Evolutionary conservation across 2,113 vertebrate genomes (phyloP).

Genomic region (Actenoides hombroni): DNA sequence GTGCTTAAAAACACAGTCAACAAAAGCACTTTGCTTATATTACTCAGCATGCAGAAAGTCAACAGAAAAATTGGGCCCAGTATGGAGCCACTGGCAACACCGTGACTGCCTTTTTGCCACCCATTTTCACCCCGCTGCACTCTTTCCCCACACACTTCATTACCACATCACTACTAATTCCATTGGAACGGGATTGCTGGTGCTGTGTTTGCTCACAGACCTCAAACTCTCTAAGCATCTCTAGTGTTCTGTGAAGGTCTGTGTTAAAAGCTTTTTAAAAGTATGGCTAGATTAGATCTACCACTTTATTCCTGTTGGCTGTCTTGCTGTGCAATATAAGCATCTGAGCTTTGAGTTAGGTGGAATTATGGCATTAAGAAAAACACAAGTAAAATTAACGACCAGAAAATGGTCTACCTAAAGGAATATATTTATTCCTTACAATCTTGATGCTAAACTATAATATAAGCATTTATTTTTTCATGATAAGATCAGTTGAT

Average conservation of each 20-base stretch:
- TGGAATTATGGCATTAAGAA: conserved; percentile 13
- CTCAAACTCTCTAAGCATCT: neutral
- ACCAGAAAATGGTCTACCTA: neutral
- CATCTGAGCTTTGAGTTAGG: neutral
- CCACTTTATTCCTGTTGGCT: neutral
- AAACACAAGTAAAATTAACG: conserved; percentile 21
- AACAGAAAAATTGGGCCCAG: neutral
- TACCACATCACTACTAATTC: neutral
- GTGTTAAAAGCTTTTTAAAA: conserved; percentile 11
- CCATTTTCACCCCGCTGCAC: neutral
- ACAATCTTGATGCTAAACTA: neutral
- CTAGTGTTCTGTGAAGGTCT: neutral
- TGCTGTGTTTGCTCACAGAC: neutral
- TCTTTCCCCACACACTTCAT: neutral
- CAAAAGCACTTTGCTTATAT: neutral
- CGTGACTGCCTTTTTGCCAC: neutral
- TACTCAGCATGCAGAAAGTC: neutral
- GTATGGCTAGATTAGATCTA: neutral
- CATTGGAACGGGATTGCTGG: neutral
- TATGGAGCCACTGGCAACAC: neutral
- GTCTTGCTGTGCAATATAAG: neutral
- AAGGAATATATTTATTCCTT: conserved; percentile 32
- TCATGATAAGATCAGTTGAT: neutral
- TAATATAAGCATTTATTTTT: conserved; percentile 10
- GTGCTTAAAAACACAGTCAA: neutral